Evolutionary conservation across 1,140 invertebrate species (phyloP).

Genomic region (Trichonephila inaurata): DNA sequence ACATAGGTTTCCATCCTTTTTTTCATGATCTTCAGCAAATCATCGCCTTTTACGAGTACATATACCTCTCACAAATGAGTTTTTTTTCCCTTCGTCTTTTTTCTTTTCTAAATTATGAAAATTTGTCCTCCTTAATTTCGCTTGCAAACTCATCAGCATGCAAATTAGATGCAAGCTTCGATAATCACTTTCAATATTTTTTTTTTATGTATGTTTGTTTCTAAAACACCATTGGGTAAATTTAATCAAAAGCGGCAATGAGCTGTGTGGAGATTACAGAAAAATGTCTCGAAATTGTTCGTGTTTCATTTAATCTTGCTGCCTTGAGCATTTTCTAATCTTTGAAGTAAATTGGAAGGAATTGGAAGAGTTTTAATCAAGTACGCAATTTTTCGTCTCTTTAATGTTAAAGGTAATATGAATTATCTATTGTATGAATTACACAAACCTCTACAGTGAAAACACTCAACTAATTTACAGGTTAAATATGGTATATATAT

Average conservation of each 20-base stretch:
- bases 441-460: no score
- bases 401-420: no score
- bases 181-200: slow-evolving; percentile 1
- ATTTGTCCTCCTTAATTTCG: slow-evolving; percentile 46
- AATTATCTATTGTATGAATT: no score
- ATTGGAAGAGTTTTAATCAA: no score
- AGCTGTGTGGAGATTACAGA: neutral
- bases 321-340: neutral
- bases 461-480: no score
- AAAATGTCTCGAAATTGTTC: neutral
- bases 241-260: slow-evolving; percentile 9
- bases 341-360: no score
- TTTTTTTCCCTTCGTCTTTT: neutral
- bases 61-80: slow-evolving; percentile 8
- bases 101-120: slow-evolving; percentile 9
- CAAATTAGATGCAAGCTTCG: slow-evolving; percentile 45
- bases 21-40: neutral
- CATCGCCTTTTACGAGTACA: neutral
- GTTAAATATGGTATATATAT: no score
- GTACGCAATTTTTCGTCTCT: no score
- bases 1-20: neutral
- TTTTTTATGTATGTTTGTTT: neutral
- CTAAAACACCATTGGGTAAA: neutral
- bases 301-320: neutral
- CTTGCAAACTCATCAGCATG: slow-evolving; percentile 37